These are phyloP conservation scores for Oreochromis mossambicus DNA, from an alignment of 2,797 vertebrate species.

Conservation along the genomic window DNA sequence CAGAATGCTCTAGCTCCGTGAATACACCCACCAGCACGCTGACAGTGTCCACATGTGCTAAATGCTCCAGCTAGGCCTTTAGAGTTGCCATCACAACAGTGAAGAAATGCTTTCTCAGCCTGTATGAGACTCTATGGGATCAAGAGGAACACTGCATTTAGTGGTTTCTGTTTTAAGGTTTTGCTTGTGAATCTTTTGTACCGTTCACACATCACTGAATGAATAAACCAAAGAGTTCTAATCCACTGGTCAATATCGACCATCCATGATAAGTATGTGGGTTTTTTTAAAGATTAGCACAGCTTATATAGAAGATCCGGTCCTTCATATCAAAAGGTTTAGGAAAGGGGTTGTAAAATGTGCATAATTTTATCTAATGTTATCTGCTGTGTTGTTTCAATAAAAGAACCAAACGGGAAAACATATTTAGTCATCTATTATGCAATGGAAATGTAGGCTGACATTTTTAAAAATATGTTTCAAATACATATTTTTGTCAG, in stretches of 20 bases:
- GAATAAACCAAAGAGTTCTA: slow-evolving; percentile 49
- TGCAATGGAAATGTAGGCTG: background rate
- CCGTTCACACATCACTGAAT: slow-evolving; percentile 3
- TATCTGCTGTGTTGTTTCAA: slow-evolving; percentile 27
- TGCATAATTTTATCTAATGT: slow-evolving; percentile 39
- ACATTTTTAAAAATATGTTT: background rate
- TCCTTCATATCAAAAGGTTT: slow-evolving; percentile 42
- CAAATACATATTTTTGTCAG: background rate
- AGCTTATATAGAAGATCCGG: slow-evolving; percentile 26
- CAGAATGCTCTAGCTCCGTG: slow-evolving; percentile 51
- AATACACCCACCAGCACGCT: slow-evolving; percentile 68
- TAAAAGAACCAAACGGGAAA: slow-evolving; percentile 13
- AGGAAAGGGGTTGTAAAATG: slow-evolving; percentile 28
- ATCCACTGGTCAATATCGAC: slow-evolving; percentile 66
- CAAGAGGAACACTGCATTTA: slow-evolving; percentile 60
- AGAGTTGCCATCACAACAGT: slow-evolving; percentile 51
- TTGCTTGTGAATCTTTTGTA: slow-evolving; percentile 24
- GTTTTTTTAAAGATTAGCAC: slow-evolving; percentile 44
- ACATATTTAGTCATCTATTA: slow-evolving; percentile 1
- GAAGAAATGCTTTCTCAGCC: slow-evolving; percentile 45
- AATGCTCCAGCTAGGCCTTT: slow-evolving; percentile 62
- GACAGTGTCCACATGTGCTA: slow-evolving; percentile 69
- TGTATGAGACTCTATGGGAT: slow-evolving; percentile 41
- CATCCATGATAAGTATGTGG: slow-evolving; percentile 34
- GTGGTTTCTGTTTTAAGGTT: slow-evolving; percentile 46